Base-by-base conservation (phyloP, 2,113 vertebrate genomes). In the Bubo bubo region DNA sequence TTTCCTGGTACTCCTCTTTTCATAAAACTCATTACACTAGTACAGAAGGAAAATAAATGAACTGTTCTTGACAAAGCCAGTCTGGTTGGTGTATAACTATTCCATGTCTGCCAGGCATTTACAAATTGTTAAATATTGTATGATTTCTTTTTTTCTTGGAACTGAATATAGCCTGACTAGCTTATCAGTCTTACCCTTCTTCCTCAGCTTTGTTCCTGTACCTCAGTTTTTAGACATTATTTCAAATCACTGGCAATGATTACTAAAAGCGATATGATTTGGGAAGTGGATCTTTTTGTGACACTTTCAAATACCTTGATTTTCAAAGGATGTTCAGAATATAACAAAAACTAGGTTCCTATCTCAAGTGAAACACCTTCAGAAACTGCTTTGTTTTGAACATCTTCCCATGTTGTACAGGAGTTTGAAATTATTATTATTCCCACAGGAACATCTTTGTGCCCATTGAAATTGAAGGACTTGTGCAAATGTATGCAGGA, bases 261-360 rank as follows among this genome's bases (percentile, higher is more conserved):
- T 88, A 60, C 18, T 30, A 66, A 63, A 84, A 76, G 27, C 64
- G 9, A 35, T 8, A 24, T n/a, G 20, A 77, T 77, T 58, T 77
- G 10, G 22, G 12, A 85, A 82, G 6, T 49, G 12, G 10, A 39
- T 59, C 35, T 68, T 86, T 84, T 76, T 83, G n/a, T 77, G 55
- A 47, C 10, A 34, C 2, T 19, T 88, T 83, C 18, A 86, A 94
- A 73, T 43, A 88, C 35, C 14, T 70, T 88, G 71, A 88, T 94
- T 93, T 94, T 93, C 63, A 95, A 90, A 81, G 14, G 18, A 82
- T 53, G 5, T 37, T 95, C 41, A 79, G 39, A 85, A 86, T 19
- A 53, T 45, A 53, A 3, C 5, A 72, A 83, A 85, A 64, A 0
- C 0, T 3, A 50, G 1, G 1, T n/a, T 59, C 10, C 20, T 85